A percentile compares a stretch with the other conserved stretches of the same genome.
phyloP scores from a whole-genome alignment of 1,140 invertebrate genomes.

The Drosophila nikananu region DNA sequence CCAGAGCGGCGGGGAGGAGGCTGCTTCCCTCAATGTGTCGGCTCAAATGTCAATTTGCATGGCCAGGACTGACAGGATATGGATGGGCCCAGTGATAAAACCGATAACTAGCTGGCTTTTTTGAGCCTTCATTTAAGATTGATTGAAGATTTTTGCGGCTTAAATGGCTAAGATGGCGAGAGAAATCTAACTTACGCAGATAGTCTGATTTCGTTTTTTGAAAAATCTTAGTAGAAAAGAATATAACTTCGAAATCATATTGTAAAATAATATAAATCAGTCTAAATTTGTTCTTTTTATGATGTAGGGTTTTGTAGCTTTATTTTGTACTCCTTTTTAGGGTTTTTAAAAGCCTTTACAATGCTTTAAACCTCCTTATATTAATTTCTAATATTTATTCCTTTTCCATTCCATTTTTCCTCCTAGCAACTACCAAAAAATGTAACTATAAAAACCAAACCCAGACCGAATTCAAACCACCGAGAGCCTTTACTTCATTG shows the following conservation, averaged over 20 bases:
- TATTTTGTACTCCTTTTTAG: background rate
- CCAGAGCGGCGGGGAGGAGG: slow-evolving; percentile 12
- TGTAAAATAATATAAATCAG: background rate
- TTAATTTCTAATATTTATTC: too few relatives aligned
- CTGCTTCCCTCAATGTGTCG: slow-evolving; percentile 44
- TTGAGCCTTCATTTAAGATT: slow-evolving; percentile 18
- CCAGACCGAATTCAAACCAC: slow-evolving; percentile 8
- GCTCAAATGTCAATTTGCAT: slow-evolving; percentile 67
- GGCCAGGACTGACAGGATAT: slow-evolving; percentile 29
- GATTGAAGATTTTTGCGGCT: background rate
- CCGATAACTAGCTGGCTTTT: slow-evolving; percentile 18
- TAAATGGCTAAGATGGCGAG: too few relatives aligned
- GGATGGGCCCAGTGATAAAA: slow-evolving; percentile 47
- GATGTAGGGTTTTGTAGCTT: background rate
- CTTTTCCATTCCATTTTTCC: background rate
- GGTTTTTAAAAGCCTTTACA: too few relatives aligned
- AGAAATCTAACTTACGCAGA: background rate
- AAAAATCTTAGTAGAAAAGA: background rate
- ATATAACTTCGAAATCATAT: background rate
- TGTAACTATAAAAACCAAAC: background rate
- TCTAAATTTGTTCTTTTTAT: background rate
- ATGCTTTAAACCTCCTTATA: background rate
- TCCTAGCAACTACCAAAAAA: background rate
- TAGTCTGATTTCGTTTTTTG: background rate
- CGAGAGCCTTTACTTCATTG: slow-evolving; percentile 10